Evolutionary conservation across 1,140 invertebrate species (phyloP).

Genomic region (Calliopsis andreniformis): DNA sequence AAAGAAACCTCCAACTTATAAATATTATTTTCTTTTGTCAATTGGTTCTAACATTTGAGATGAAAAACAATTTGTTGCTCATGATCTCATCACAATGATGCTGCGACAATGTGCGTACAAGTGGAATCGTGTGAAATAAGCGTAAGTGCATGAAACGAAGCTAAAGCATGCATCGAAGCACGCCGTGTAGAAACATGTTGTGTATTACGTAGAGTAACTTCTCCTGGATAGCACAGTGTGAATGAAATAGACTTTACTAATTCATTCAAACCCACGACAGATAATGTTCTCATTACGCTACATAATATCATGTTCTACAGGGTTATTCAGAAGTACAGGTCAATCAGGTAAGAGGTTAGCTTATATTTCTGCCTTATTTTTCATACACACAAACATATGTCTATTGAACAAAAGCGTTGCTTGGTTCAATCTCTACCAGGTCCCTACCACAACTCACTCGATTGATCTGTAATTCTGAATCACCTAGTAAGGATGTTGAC

Average conservation of each 20-base stretch:
- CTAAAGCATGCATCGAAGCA: constrained; percentile 64
- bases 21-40: too few species aligned
- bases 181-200: constrained; percentile 55
- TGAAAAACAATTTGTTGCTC: constrained; percentile 11
- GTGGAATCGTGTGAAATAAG: constrained; percentile 70
- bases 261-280: neutral
- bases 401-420: too few species aligned
- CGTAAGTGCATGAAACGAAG: constrained; percentile 59
- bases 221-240: neutral
- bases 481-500: too few species aligned
- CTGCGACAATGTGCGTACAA: constrained; percentile 53
- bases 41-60: too few species aligned
- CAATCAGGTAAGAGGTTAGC: too few species aligned
- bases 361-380: too few species aligned
- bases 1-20: too few species aligned
- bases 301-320: neutral
- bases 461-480: too few species aligned
- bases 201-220: constrained; percentile 21
- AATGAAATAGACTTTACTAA: constrained; percentile 5
- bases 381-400: too few species aligned
- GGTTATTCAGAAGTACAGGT: too few species aligned
- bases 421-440: too few species aligned
- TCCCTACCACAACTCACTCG: too few species aligned
- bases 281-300: constrained; percentile 2
- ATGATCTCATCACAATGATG: constrained; percentile 42